Evolutionary conservation across 2,797 vertebrate species (phyloP).

Genomic region (Falco columbarius): DNA sequence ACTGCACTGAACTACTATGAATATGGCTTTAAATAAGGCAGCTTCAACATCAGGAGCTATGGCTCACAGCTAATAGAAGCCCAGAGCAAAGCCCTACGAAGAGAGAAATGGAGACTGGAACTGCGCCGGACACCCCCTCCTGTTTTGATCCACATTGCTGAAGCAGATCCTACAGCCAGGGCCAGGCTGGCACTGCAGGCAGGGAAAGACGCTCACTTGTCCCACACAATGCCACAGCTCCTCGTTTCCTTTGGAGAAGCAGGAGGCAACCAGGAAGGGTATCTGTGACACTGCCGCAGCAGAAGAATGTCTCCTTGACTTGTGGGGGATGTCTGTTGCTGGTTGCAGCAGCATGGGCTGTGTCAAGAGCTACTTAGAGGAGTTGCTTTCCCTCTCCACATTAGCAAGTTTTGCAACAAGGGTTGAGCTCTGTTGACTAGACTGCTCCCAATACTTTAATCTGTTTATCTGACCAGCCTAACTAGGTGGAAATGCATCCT

Average conservation of each 20-base stretch:
- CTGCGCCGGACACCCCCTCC: neutral
- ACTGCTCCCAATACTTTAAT: neutral
- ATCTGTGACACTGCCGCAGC: neutral
- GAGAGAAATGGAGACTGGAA: neutral
- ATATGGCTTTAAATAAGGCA: neutral
- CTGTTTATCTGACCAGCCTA: neutral
- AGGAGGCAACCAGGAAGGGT: neutral
- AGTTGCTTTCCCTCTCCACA: neutral
- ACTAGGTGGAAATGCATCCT: neutral
- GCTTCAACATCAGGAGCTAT: neutral
- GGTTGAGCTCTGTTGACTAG: neutral
- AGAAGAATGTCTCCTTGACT: neutral
- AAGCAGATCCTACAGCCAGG: neutral
- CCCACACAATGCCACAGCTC: neutral
- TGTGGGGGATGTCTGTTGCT: fast-evolving
- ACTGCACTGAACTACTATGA: neutral
- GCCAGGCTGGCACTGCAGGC: neutral
- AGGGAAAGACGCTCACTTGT: neutral
- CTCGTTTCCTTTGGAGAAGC: neutral
- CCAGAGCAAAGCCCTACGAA: neutral
- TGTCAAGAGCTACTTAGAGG: neutral
- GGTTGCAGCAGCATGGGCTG: neutral
- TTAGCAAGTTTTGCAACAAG: neutral
- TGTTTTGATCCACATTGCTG: neutral
- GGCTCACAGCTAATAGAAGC: neutral